Evolutionary conservation across 2,888 invertebrate species (phyloP).

Genomic region (Abrostola triplasia): DNA sequence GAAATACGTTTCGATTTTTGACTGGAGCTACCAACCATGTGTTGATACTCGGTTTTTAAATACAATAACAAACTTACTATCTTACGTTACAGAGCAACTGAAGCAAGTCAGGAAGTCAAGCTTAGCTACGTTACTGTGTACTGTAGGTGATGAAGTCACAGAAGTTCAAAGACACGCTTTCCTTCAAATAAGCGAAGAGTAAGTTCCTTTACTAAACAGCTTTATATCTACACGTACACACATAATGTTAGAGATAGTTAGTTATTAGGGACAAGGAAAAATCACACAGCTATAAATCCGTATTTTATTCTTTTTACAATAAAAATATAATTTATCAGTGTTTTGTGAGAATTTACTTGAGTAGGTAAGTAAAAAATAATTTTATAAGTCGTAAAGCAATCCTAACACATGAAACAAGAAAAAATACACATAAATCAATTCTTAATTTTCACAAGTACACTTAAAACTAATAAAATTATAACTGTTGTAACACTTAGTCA

Average conservation of each 20-base stretch:
- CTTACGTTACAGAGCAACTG: slow-evolving; percentile 5
- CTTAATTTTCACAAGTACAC: too few relatives aligned
- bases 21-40: too few relatives aligned
- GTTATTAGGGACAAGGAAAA: background rate
- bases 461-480: too few relatives aligned
- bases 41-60: background rate
- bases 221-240: background rate
- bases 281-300: background rate
- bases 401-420: too few relatives aligned
- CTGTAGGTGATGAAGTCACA: background rate
- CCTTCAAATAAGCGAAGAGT: background rate
- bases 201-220: background rate
- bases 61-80: background rate
- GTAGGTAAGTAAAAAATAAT: too few relatives aligned
- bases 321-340: too few relatives aligned
- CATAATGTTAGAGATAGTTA: background rate
- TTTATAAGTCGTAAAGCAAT: too few relatives aligned
- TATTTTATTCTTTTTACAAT: too few relatives aligned
- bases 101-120: slow-evolving; percentile 2
- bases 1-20: too few relatives aligned
- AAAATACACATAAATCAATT: too few relatives aligned
- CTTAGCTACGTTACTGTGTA: background rate
- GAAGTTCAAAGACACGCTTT: slow-evolving; percentile 3
- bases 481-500: too few relatives aligned
- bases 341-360: too few relatives aligned